phyloP scores from a whole-genome alignment of 2,888 invertebrate species.

The Poecilobothrus nobilitatus region DNA sequence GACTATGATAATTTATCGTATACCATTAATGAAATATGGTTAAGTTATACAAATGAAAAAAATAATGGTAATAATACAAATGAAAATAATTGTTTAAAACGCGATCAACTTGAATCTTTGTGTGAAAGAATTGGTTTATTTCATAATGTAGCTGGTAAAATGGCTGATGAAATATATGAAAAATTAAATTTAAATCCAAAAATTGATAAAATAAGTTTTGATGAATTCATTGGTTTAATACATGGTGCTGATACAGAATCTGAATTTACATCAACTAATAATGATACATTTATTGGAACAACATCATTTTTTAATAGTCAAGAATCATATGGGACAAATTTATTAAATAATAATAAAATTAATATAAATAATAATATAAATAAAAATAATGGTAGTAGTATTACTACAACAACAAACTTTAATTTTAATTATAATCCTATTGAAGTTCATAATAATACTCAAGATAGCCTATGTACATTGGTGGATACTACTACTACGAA shows the following conservation, averaged over 20 bases:
- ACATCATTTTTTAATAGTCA: background rate
- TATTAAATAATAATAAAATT: constrained; percentile 5
- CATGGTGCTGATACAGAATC: constrained; percentile 43
- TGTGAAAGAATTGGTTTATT: constrained; percentile 57
- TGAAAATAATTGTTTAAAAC: constrained; percentile 47
- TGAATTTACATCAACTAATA: background rate
- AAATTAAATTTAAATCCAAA: constrained; percentile 52
- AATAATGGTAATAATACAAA: constrained; percentile 24
- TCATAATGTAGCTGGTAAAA: constrained; percentile 55
- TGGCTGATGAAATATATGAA: constrained; percentile 55
- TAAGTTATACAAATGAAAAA: constrained; percentile 48
- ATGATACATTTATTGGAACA: background rate
- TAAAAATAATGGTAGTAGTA: constrained; percentile 2
- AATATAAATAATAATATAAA: constrained; percentile 12
- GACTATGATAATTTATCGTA: constrained; percentile 46
- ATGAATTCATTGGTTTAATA: constrained; percentile 56
- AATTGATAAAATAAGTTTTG: constrained; percentile 56
- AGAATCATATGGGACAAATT: background rate
- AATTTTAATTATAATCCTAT: constrained; percentile 7
- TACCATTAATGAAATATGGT: constrained; percentile 56
- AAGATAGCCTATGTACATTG: constrained; percentile 16
- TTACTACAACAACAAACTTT: background rate
- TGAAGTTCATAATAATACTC: background rate
- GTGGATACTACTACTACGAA: constrained; percentile 17
- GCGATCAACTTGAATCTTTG: constrained; percentile 53